These are phyloP conservation scores for Drosophila kepulauana DNA, from an alignment of 1,140 invertebrate species.

Conservation along the genomic window DNA sequence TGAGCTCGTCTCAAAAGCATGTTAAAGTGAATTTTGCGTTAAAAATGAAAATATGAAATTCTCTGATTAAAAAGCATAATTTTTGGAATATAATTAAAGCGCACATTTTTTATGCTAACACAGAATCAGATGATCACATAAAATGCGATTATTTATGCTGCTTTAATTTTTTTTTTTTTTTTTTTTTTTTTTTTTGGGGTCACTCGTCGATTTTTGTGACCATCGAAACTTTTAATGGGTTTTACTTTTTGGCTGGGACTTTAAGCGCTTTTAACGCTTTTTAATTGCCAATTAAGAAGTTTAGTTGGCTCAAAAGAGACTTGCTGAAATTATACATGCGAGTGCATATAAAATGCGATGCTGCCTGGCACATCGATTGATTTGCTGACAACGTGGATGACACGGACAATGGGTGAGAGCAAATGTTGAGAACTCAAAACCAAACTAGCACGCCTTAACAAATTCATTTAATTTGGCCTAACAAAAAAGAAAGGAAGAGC, in stretches of 20 bases:
- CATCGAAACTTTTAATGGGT: conserved; percentile 62
- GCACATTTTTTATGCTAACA: neutral
- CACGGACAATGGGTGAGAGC: conserved; percentile 49
- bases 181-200: conserved; percentile 32
- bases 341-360: conserved; percentile 34
- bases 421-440: conserved; percentile 45
- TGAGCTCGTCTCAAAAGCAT: conserved; percentile 13
- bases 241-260: conserved; percentile 28
- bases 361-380: conserved; percentile 56
- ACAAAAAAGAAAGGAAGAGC: conserved; percentile 12
- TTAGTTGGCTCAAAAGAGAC: conserved; percentile 44
- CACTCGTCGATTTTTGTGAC: neutral
- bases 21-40: neutral
- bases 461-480: conserved; percentile 79
- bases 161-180: conserved; percentile 33
- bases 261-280: conserved; percentile 58
- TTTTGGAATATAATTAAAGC: neutral
- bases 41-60: neutral
- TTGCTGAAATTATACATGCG: conserved; percentile 11
- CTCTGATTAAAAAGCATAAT: neutral
- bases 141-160: conserved; percentile 9
- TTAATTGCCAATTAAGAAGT: conserved; percentile 81
- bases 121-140: neutral
- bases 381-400: conserved; percentile 19
- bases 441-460: conserved; percentile 69